phyloP scores from a whole-genome alignment of 2,113 vertebrate species.

The Corynorhinus townsendii region DNA sequence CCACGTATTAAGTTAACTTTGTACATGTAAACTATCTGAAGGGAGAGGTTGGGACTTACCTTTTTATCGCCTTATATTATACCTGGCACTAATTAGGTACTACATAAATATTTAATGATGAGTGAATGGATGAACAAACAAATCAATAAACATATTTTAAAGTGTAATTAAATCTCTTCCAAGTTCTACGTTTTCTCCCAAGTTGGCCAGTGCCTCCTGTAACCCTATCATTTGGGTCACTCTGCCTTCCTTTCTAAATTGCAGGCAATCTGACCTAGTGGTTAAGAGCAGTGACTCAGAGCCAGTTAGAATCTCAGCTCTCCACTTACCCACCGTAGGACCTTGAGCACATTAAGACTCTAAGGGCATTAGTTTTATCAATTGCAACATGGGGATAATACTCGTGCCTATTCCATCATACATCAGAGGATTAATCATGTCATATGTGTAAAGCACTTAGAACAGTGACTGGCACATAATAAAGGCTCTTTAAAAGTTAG shows the following conservation, averaged over 20 bases:
- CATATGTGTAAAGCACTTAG: background rate
- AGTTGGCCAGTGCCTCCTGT: background rate
- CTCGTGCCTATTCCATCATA: background rate
- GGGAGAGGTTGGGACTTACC: background rate
- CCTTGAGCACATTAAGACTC: background rate
- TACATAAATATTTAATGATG: background rate
- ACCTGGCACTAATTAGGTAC: background rate
- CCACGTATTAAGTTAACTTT: background rate
- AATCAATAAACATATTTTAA: background rate
- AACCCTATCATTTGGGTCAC: slow-evolving; percentile 43
- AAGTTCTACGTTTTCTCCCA: slow-evolving; percentile 2
- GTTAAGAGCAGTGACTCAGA: slow-evolving; percentile 20
- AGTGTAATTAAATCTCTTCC: slow-evolving; percentile 11
- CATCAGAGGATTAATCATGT: background rate
- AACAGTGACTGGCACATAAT: background rate
- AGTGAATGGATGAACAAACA: background rate
- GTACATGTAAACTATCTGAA: background rate
- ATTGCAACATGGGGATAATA: background rate
- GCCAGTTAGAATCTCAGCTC: background rate
- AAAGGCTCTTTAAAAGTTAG: background rate
- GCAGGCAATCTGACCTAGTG: background rate
- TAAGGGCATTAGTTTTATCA: background rate
- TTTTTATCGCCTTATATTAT: background rate
- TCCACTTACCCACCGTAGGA: background rate
- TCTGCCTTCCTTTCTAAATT: slow-evolving; percentile 21